Evolutionary conservation across 1,140 invertebrate genomes (phyloP).

Genomic region (Harpegnathos saltator): DNA sequence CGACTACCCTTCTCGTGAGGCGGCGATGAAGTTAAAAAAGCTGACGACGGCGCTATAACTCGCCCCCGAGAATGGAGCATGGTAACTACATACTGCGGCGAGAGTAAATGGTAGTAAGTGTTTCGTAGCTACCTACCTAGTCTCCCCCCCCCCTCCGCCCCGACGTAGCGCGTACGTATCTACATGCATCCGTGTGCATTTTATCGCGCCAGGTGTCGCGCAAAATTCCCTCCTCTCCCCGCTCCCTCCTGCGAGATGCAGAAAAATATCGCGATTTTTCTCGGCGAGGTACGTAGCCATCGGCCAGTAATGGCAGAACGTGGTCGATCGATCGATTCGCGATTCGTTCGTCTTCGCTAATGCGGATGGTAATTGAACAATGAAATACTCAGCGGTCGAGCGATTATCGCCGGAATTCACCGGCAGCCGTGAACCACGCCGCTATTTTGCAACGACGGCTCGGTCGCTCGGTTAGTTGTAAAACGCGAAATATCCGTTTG

Average conservation of each 20-base stretch:
- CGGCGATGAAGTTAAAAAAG: slow-evolving; percentile 78
- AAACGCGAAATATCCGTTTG: no score
- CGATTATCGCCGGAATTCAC: no score
- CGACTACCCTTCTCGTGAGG: slow-evolving; percentile 64
- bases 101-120: slow-evolving; percentile 71
- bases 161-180: neutral
- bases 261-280: neutral
- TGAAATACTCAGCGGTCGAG: no score
- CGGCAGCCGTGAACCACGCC: no score
- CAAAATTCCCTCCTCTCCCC: neutral
- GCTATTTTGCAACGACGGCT: no score
- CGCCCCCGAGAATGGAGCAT: slow-evolving; percentile 53
- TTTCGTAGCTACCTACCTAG: slow-evolving; percentile 49
- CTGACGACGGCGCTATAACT: slow-evolving; percentile 74
- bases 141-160: no score
- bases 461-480: no score
- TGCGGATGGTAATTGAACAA: no score
- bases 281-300: neutral
- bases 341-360: no score
- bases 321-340: no score
- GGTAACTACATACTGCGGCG: slow-evolving; percentile 53
- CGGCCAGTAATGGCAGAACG: no score
- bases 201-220: slow-evolving; percentile 17
- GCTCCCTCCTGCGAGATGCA: no score
- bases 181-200: slow-evolving; percentile 13